Percentiles rank a stretch among this genome's conserved stretches.
These are phyloP conservation scores for Cephus pulcher DNA, from an alignment of 2,888 invertebrate genomes.

Conservation along the genomic window DNA sequence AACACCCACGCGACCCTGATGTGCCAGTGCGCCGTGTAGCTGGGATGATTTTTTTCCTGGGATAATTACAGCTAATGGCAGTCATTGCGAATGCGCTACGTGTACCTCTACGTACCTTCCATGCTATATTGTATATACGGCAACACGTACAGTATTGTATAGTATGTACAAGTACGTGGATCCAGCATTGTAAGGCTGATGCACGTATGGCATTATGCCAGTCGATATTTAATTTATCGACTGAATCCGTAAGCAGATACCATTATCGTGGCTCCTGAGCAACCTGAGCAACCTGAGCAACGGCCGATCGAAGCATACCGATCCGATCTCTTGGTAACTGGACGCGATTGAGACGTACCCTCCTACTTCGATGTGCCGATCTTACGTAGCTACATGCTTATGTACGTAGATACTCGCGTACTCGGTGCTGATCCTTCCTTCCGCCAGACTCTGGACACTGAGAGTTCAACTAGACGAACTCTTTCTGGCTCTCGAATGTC, in stretches of 20 bases:
- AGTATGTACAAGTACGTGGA: no score
- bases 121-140: no score
- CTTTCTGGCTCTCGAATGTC: no score
- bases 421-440: background rate
- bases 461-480: no score
- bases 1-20: constrained; percentile 60
- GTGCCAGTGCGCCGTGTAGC: constrained; percentile 36
- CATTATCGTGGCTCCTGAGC: constrained; percentile 36
- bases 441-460: background rate
- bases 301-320: no score
- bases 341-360: constrained; percentile 34
- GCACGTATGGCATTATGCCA: constrained; percentile 14
- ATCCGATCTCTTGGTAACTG: constrained; percentile 19
- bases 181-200: background rate
- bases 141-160: no score
- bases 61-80: constrained; percentile 61
- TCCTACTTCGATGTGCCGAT: no score
- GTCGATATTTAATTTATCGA: constrained; percentile 53
- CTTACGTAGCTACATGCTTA: no score
- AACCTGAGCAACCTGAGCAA: no score
- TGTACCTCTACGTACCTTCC: background rate
- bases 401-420: no score
- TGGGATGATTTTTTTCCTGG: constrained; percentile 35
- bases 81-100: constrained; percentile 44
- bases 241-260: constrained; percentile 47